A percentile compares a stretch with the other conserved stretches of the same genome.
Evolutionary conservation across 2,113 vertebrate genomes (phyloP).

Genomic region (Anolis sagrei): DNA sequence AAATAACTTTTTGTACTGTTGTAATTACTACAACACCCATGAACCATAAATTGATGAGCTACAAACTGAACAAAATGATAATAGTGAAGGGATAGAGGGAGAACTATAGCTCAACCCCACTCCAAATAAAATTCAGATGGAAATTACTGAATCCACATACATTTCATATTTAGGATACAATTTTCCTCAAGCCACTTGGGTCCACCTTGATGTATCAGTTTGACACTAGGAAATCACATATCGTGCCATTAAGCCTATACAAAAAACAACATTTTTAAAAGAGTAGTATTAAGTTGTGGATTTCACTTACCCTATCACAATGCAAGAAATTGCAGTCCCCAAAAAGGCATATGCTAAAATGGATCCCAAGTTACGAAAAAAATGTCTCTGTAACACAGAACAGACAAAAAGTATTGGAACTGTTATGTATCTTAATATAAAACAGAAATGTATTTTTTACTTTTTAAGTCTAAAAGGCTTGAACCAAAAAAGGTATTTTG

Average conservation of each 20-base stretch:
- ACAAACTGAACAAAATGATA: not conserved
- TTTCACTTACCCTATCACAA: slow-evolving; percentile 84
- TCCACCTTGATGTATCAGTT: not conserved
- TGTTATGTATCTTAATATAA: not conserved
- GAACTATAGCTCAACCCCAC: not conserved
- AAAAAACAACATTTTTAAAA: not conserved
- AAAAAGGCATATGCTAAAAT: slow-evolving; percentile 87
- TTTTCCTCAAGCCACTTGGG: not conserved
- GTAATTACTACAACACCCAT: not conserved
- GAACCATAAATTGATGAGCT: not conserved
- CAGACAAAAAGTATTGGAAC: not conserved
- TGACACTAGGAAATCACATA: not conserved
- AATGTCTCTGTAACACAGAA: slow-evolving; percentile 80
- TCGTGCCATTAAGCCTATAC: not conserved
- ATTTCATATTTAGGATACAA: not conserved
- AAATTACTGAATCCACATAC: not conserved
- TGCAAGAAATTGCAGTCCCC: slow-evolving; percentile 85
- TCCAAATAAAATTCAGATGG: not conserved
- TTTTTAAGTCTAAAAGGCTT: not conserved
- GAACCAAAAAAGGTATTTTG: not conserved
- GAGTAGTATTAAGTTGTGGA: not conserved
- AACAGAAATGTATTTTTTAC: not conserved
- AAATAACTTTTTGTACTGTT: not conserved
- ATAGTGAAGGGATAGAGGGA: not conserved
- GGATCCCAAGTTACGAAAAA: slow-evolving; percentile 86